Percentiles rank a stretch among this genome's conserved stretches.
phyloP scores from a whole-genome alignment of 2,113 vertebrate genomes.

The Ceyx cyanopectus region DNA sequence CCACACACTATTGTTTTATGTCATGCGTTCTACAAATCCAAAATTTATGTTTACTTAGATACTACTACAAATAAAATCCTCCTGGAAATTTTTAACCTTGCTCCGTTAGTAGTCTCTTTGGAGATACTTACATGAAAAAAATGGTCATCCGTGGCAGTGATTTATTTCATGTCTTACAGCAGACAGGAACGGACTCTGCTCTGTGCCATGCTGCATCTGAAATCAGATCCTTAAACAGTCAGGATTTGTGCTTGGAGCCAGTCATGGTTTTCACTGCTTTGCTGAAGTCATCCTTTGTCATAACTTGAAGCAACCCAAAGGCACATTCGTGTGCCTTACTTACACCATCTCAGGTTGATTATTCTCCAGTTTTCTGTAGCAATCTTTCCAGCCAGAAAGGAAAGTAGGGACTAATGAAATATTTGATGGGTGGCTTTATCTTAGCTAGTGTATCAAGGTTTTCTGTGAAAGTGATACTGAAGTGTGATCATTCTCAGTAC shows the following conservation, averaged over 20 bases:
- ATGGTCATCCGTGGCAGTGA: not conserved
- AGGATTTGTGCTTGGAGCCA: not conserved
- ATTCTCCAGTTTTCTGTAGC: not conserved
- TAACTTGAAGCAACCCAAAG: not conserved
- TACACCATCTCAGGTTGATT: not conserved
- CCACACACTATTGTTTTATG: not conserved
- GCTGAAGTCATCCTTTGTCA: accelerated
- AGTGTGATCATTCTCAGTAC: not conserved
- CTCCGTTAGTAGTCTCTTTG: not conserved
- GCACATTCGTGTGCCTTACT: not conserved
- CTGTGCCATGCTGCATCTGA: not conserved
- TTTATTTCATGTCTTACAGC: not conserved
- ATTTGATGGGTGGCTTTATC: not conserved
- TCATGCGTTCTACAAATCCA: not conserved
- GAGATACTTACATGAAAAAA: not conserved
- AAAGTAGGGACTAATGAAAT: not conserved
- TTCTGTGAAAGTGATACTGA: not conserved
- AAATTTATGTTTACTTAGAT: not conserved
- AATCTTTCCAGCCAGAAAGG: not conserved
- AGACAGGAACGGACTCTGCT: not conserved
- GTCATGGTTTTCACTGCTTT: not conserved
- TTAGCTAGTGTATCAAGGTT: not conserved
- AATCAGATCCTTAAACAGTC: not conserved
- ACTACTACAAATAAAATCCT: not conserved
- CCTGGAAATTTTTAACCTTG: not conserved